Base-by-base conservation (phyloP, 2,113 vertebrate genomes). In the Gracilinanus agilis region DNA sequence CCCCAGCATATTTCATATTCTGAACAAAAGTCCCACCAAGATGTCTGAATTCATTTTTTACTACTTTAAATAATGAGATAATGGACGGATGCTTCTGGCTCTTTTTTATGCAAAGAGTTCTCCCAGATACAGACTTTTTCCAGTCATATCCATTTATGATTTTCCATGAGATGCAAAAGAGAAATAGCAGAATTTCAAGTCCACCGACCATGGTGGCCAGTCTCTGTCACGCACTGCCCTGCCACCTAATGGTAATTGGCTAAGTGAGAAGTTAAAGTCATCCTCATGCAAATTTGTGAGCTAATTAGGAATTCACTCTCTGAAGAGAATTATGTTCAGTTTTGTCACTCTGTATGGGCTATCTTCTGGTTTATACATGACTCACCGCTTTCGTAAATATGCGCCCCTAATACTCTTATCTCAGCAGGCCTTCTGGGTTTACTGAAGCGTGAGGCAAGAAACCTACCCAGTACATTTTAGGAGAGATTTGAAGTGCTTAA, bases 351-450 rank as follows among this genome's bases (percentile, higher is more conserved):
- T 21, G 24, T 96, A 58, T 93, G 91, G 96, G 93, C 94, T 95
- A 91, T 98, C 90, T 96, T 96, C 95, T 96, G 91, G 90, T 97
- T 97, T 98, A 97, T 94, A 97, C 40, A 24, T 90, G 90, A 96
- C 95, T 98, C 97, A 56, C 25, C 9, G 90, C 96, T 98, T 95
- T 97, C 67, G 92, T 98, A 96, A 95, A 94, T 53, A 92, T 95
- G 97, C 93, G 88, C 90, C 61, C 95, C 97, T 98, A 98, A 98
- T 97, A 95, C 97, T 97, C 97, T 98, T 98, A 98, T 98, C 98
- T 98, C 94, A 3, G 0, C 91, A 75, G 61, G 96, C 98, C 98
- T 98, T 98, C 98, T 98, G 98, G 97, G 92, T 96, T 98, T 92
- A 97, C 95, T 95, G 95, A 94, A 92, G 96, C 92, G 24, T 34